Percentiles rank a stretch among this genome's conserved stretches.
Evolutionary conservation across 2,113 vertebrate species (phyloP).

Genomic region (Guaruba guarouba): DNA sequence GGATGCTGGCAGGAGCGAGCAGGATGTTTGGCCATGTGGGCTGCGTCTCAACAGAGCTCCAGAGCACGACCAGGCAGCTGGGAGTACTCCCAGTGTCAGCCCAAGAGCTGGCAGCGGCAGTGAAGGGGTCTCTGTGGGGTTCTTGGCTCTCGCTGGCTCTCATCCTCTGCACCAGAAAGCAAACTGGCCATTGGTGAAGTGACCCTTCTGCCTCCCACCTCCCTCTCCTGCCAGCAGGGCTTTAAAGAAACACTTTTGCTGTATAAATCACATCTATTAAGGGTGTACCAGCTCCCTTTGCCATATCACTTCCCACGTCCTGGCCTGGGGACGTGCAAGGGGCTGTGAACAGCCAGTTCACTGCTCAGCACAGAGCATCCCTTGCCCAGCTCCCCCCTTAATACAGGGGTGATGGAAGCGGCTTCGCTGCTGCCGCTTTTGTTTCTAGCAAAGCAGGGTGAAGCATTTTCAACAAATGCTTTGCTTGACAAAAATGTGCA

Average conservation of each 20-base stretch:
- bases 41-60: fast-evolving
- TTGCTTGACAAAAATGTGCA: background rate
- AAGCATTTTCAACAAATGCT: background rate
- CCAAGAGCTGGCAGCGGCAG: fast-evolving
- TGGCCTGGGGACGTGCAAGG: fast-evolving
- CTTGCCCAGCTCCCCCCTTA: background rate
- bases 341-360: fast-evolving
- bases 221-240: background rate
- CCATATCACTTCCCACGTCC: background rate
- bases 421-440: fast-evolving
- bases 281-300: background rate
- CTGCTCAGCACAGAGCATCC: background rate
- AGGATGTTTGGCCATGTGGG: fast-evolving
- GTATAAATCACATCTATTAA: background rate
- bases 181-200: fast-evolving
- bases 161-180: background rate
- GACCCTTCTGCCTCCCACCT: background rate
- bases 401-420: fast-evolving
- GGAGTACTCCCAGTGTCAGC: background rate
- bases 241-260: background rate
- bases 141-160: background rate
- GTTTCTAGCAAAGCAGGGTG: background rate
- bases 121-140: too few relatives aligned
- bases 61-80: background rate
- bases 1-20: background rate